These are phyloP conservation scores for Margarornis squamiger DNA, from an alignment of 2,797 vertebrate genomes.

Conservation along the genomic window DNA sequence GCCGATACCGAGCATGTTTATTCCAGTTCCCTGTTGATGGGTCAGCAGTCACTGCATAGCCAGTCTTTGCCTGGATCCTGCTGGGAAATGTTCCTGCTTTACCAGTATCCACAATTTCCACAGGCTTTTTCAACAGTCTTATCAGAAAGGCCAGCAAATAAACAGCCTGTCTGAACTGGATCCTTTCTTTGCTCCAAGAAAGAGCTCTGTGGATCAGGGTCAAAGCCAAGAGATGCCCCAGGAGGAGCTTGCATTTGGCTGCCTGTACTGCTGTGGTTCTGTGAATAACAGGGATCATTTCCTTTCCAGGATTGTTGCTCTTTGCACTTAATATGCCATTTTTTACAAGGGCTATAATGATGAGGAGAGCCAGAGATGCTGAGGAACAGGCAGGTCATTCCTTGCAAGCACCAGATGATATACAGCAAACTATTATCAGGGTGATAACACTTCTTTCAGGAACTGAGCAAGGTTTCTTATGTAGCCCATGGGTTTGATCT, in stretches of 20 bases:
- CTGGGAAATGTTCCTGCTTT: neutral
- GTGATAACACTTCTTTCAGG: neutral
- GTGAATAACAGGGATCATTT: neutral
- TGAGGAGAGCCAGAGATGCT: conserved; percentile 39
- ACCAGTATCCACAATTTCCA: neutral
- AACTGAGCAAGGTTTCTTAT: neutral
- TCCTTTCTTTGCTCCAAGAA: neutral
- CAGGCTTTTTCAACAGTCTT: neutral
- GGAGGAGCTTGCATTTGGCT: neutral
- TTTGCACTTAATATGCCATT: conserved; percentile 10
- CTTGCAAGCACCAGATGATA: conserved; percentile 7
- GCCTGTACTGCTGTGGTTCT: neutral
- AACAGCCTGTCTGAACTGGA: neutral
- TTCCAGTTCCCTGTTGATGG: neutral
- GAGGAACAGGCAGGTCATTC: conserved; percentile 21
- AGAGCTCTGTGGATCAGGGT: neutral
- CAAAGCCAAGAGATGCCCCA: neutral
- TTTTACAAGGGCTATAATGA: conserved; percentile 28
- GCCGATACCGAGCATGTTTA: neutral
- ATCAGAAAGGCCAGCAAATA: neutral
- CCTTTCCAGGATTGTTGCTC: neutral
- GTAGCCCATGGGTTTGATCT: conserved; percentile 25
- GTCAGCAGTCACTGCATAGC: neutral
- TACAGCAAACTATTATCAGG: neutral
- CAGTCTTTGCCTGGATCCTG: neutral